Evolutionary conservation across 1,140 invertebrate species (phyloP).

Genomic region (Camponotus floridanus): DNA sequence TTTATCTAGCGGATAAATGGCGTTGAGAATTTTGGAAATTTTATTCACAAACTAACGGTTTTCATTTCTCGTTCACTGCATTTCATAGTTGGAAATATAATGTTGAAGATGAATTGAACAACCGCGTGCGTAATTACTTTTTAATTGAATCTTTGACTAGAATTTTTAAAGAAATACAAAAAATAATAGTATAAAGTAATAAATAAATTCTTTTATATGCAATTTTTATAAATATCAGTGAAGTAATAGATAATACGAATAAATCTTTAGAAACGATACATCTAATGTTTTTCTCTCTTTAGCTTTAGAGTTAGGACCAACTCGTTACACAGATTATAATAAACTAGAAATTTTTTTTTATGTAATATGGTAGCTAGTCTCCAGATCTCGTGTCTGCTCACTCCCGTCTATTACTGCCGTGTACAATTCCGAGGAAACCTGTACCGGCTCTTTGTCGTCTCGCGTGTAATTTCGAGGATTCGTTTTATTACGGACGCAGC

Average conservation of each 20-base stretch:
- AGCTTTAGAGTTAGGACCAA: background rate
- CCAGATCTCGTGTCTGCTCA: background rate
- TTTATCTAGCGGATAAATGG: conserved; percentile 4
- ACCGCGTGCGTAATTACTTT: background rate
- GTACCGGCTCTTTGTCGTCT: conserved; percentile 31
- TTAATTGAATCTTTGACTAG: background rate
- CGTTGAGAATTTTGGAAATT: conserved; percentile 36
- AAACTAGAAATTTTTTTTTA: conserved; percentile 1
- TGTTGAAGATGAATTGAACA: background rate
- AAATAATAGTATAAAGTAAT: too few species aligned
- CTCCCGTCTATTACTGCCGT: conserved; percentile 21
- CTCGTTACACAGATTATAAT: background rate
- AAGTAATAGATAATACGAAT: background rate
- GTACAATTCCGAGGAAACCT: conserved; percentile 21
- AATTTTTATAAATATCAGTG: background rate
- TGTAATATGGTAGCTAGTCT: background rate
- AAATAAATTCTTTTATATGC: background rate
- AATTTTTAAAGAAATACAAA: background rate
- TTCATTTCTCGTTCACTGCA: background rate
- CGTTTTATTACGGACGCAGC: conserved; percentile 62
- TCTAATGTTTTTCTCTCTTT: background rate
- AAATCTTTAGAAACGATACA: too few species aligned
- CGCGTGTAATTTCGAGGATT: conserved; percentile 63
- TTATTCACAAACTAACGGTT: background rate
- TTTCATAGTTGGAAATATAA: background rate